phyloP scores from a whole-genome alignment of 2,888 invertebrate genomes.

The Plagodis dolabraria region DNA sequence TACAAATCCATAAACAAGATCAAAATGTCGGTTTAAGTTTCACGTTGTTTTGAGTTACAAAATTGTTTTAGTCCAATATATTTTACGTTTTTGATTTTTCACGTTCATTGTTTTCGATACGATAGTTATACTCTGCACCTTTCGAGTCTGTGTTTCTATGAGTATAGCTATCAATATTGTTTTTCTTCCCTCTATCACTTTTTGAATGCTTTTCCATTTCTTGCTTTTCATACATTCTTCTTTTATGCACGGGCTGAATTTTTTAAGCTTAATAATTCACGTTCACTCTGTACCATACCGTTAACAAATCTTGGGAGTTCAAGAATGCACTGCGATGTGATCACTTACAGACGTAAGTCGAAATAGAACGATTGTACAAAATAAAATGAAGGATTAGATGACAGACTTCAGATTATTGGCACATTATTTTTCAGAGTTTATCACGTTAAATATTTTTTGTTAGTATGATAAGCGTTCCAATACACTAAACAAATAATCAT shows the following conservation, averaged over 20 bases:
- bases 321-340: slow-evolving; percentile 74
- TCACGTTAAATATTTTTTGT: slow-evolving; percentile 56
- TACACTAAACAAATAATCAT: slow-evolving; percentile 41
- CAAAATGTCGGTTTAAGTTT: slow-evolving; percentile 73
- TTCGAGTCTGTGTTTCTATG: slow-evolving; percentile 41
- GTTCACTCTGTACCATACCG: slow-evolving; percentile 78
- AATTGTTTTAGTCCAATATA: slow-evolving; percentile 60
- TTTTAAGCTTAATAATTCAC: slow-evolving; percentile 78
- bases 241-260: slow-evolving; percentile 82
- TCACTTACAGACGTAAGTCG: slow-evolving; percentile 63
- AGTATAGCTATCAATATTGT: slow-evolving; percentile 71
- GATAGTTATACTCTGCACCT: slow-evolving; percentile 66
- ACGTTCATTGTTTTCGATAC: slow-evolving; percentile 63
- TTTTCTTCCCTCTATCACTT: slow-evolving; percentile 74
- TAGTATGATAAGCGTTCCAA: slow-evolving; percentile 55
- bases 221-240: slow-evolving; percentile 81
- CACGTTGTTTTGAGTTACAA: slow-evolving; percentile 61
- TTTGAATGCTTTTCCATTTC: slow-evolving; percentile 81
- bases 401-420: slow-evolving; percentile 58
- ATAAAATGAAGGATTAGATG: slow-evolving; percentile 47
- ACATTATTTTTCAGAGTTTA: slow-evolving; percentile 59
- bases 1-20: slow-evolving; percentile 66
- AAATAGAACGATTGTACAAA: slow-evolving; percentile 61
- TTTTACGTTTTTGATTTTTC: slow-evolving; percentile 60
- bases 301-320: slow-evolving; percentile 65